phyloP scores from a whole-genome alignment of 92 coral and sea anemone genomes.

The Phymanthus crucifer region DNA sequence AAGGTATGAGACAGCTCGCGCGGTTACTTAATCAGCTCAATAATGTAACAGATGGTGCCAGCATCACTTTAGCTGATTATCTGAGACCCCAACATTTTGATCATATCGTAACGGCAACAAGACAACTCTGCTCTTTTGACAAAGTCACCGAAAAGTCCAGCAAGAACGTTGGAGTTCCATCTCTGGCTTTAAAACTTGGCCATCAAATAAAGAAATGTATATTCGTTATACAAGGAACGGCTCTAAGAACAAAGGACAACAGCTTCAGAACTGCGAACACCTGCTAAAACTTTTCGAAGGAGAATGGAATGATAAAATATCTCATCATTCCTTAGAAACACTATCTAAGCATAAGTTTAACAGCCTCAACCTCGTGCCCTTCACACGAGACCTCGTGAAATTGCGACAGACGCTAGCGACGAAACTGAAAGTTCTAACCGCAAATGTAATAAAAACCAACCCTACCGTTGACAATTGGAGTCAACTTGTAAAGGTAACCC shows the following conservation, averaged over 20 bases:
- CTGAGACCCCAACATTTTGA: slow-evolving; percentile 47
- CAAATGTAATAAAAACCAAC: background rate
- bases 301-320: slow-evolving; percentile 22
- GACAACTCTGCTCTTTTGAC: background rate
- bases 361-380: slow-evolving; percentile 17
- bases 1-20: slow-evolving; percentile 44
- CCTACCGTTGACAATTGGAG: background rate
- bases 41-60: background rate
- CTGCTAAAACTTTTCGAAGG: slow-evolving; percentile 3
- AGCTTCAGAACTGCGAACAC: background rate
- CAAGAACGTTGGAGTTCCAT: slow-evolving; percentile 22
- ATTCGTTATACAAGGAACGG: background rate
- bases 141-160: background rate
- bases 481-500: background rate
- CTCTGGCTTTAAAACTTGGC: slow-evolving; percentile 30
- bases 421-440: background rate
- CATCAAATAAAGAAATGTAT: slow-evolving; percentile 25
- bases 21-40: slow-evolving; percentile 32
- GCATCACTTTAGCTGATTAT: slow-evolving; percentile 10
- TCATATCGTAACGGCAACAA: slow-evolving; percentile 32
- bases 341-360: slow-evolving; percentile 11
- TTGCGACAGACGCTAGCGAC: background rate
- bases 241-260: slow-evolving; percentile 12
- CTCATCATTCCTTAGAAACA: background rate
- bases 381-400: background rate